Base-by-base conservation (phyloP, 2,888 invertebrate species). In the Leistus spinibarbis region DNA sequence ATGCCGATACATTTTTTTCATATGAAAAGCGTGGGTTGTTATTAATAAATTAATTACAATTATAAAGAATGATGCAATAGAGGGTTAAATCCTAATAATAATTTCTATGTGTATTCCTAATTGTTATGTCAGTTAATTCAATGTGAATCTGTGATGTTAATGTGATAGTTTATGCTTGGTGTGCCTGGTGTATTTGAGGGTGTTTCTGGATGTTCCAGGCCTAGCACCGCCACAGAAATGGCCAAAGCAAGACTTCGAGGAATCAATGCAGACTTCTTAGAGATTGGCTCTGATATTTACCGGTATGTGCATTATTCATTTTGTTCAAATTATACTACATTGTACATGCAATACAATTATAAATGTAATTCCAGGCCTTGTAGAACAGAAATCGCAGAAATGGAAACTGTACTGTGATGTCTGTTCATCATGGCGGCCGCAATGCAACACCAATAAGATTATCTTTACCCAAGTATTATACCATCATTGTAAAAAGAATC, bases 331-430 rank as follows among this genome's bases (percentile, higher is more conserved):
- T 16, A n/a, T 2, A 13, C 9, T 57, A 1, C 20, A 19, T 19
- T 10, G 16, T 17, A 64, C 13, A 64, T 64, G 16, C n/a, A 22
- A 62, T 62, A 40, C 5, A 53, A 20, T 27, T 22, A 3, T 40
- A 27, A 27, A 27, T 27, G 9, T 72, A 63, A 20, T 72, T 57
- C 84, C 74, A 83, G 88, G 84, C 84, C 88, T 83, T 87, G 90
- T 85, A 88, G 91, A 87, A 93, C 91, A 78, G 92, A 92, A 86
- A 91, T 92, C 80, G 95, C 95, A 82, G 95, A 95, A 90, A 95
- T 95, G 92, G 95, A 95, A 90, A 95, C 95, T 85, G 95, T 95
- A 89, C 94, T 95, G 91, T 95, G 94, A 93, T 88, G 86, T 79
- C 82, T 82, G 78, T 79, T 77, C 75, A 67, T 73, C 72, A 79